Conservation (phyloP, 2,113 vertebrate genomes). For the Catharus fuscescens region DNA sequence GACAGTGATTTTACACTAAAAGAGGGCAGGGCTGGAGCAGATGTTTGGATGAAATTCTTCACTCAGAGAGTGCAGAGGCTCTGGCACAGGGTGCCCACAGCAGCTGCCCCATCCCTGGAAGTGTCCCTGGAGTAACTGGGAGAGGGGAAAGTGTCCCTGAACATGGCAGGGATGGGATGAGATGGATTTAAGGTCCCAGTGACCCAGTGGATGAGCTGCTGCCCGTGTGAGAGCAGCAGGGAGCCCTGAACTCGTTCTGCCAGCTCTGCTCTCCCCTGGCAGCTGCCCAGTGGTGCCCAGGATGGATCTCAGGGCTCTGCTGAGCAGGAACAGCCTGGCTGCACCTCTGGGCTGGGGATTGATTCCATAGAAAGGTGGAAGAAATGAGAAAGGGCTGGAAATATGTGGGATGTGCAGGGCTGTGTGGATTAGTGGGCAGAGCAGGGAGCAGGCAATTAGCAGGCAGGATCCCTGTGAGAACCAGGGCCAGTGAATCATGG, state of each 20-base stretch:
- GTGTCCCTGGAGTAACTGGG: rapidly evolving
- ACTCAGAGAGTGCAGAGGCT: rapidly evolving
- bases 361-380: neutral
- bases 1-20: neutral
- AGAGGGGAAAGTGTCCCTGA: neutral
- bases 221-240: neutral
- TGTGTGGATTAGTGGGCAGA: neutral
- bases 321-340: neutral
- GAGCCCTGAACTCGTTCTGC: neutral
- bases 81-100: neutral
- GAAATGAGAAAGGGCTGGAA: conserved; percentile 5
- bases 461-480: conserved; percentile 16
- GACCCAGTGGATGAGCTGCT: neutral
- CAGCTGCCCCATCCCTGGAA: neutral
- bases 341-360: neutral
- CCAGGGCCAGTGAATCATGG: conserved; percentile 24
- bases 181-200: neutral
- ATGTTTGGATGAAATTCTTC: neutral
- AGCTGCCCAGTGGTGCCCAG: neutral
- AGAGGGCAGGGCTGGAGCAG: neutral
- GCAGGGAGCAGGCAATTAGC: neutral
- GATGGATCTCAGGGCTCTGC: neutral
- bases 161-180: rapidly evolving
- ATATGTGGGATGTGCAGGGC: neutral
- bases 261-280: neutral